Percentiles rank a stretch among this genome's conserved stretches.
Evolutionary conservation across 2,888 invertebrate genomes (phyloP).

Genomic region (Philereme vetulata): DNA sequence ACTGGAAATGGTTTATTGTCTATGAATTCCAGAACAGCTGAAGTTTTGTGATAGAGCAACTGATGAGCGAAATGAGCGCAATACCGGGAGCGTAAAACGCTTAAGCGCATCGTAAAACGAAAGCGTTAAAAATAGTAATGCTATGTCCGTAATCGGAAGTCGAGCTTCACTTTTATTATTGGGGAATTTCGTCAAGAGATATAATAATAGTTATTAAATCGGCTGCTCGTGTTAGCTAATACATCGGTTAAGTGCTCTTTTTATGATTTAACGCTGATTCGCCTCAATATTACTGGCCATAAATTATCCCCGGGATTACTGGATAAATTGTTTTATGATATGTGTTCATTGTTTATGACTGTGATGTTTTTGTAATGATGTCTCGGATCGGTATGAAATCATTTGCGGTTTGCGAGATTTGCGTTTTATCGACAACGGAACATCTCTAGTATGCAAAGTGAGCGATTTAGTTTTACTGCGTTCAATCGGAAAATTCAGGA

Average conservation of each 20-base stretch:
- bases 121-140: conserved; percentile 47
- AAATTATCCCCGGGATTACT: conserved; percentile 72
- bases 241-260: conserved; percentile 74
- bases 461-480: conserved; percentile 29
- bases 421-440: conserved; percentile 23
- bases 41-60: conserved; percentile 15
- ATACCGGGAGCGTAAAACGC: conserved; percentile 29
- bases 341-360: conserved; percentile 57
- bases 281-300: conserved; percentile 70
- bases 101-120: conserved; percentile 47
- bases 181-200: conserved; percentile 72
- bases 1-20: conserved; percentile 49
- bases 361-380: conserved; percentile 33
- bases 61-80: conserved; percentile 26
- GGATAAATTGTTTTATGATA: conserved; percentile 78
- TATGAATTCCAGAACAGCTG: conserved; percentile 35
- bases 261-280: conserved; percentile 81
- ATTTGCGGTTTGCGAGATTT: conserved; percentile 27
- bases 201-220: conserved; percentile 81
- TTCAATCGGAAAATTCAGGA: conserved; percentile 28
- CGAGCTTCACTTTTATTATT: conserved; percentile 63
- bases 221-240: conserved; percentile 75
- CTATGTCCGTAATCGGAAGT: conserved; percentile 46
- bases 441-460: conserved; percentile 27
- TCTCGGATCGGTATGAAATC: conserved; percentile 20